Evolutionary conservation across 2,888 invertebrate genomes (phyloP).

Genomic region (Hirtodrosophila duncani): DNA sequence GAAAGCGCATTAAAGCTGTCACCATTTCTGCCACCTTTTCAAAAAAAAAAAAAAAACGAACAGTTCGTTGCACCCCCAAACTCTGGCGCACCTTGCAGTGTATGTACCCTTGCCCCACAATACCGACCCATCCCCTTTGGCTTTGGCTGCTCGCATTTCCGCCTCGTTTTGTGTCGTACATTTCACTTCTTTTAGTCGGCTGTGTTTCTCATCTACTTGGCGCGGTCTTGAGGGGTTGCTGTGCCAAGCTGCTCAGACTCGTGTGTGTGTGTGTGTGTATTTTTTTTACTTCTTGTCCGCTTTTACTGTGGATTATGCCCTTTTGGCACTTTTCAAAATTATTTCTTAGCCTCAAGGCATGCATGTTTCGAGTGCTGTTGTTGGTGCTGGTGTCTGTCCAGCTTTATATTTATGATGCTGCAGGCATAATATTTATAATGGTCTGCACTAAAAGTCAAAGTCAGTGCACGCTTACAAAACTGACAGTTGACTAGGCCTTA

Average conservation of each 20-base stretch:
- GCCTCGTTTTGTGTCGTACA: conserved; percentile 47
- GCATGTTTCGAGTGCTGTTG: conserved; percentile 21
- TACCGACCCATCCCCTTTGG: background rate
- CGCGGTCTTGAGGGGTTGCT: conserved; percentile 53
- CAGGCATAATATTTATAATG: conserved; percentile 56
- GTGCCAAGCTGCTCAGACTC: conserved; percentile 50
- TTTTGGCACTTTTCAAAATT: conserved; percentile 68
- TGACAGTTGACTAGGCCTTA: conserved; percentile 1
- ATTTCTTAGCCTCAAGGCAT: conserved; percentile 47
- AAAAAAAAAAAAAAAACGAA: too few species aligned
- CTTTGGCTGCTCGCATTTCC: conserved; percentile 59
- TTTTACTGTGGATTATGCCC: conserved; percentile 51
- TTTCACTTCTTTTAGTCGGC: conserved; percentile 46
- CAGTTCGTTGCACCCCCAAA: conserved; percentile 2
- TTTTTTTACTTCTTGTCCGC: conserved; percentile 26
- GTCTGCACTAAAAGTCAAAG: conserved; percentile 24
- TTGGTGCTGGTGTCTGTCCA: conserved; percentile 17
- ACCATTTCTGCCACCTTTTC: conserved; percentile 39
- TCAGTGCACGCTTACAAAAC: background rate
- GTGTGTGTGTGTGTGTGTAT: conserved; percentile 6
- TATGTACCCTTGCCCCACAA: conserved; percentile 3
- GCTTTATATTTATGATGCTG: conserved; percentile 41
- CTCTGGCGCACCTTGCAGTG: conserved; percentile 1
- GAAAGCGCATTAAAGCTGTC: conserved; percentile 31
- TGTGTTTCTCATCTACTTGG: conserved; percentile 49